Base-by-base conservation (phyloP, 2,113 vertebrate species). In the Sinocyclocheilus grahami region DNA sequence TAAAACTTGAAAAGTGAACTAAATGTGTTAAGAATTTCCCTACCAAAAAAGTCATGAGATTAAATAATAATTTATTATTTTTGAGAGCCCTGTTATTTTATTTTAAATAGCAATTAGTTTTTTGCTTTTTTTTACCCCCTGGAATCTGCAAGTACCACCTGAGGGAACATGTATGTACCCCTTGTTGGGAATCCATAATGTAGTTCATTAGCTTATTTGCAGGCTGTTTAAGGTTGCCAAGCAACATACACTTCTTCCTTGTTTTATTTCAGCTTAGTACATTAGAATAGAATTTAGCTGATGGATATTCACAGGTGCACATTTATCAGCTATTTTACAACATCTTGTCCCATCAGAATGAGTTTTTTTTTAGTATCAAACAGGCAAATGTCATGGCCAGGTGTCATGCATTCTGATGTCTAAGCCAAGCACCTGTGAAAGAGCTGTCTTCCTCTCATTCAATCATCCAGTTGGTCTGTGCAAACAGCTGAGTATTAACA, bases 401-500 rank as follows among this genome's bases (percentile, higher is more conserved):
- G 55, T 80, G 55, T 62, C 55, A 14, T 80, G 55, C 55, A 24
- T 55, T 58, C 51, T 78, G 27, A 78, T 60, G 6, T 60, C 18
- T 20, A 18, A 51, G 13, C 24, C 48, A 14, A 53, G 46, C 75
- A 9, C 30, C 51, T 58, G 53, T 58, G 27, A 48, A 55, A 33
- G 55, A 62, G 20, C 18, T n/a, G 53, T 80, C 20, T 80, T 5
- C 22, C 12, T 80, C 55, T 42, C 55, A 24, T 80, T 80, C 55
- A 62, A 22, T 79, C 33, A 39, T 62, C 33, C 78, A 62, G 42
- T 5, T n/a, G 20, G 22, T 39, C 55, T 39, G 55, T 62, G 55
- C 55, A 62, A 80, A 22, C 78, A 80, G 78, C 55, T 80, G 55
- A 79, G 33, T 24, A n/a, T 53, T 30, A 51, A 8, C 46, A 55